Base-by-base conservation (phyloP, 2,888 invertebrate genomes). In the Acrocyrtus sp. region DNA sequence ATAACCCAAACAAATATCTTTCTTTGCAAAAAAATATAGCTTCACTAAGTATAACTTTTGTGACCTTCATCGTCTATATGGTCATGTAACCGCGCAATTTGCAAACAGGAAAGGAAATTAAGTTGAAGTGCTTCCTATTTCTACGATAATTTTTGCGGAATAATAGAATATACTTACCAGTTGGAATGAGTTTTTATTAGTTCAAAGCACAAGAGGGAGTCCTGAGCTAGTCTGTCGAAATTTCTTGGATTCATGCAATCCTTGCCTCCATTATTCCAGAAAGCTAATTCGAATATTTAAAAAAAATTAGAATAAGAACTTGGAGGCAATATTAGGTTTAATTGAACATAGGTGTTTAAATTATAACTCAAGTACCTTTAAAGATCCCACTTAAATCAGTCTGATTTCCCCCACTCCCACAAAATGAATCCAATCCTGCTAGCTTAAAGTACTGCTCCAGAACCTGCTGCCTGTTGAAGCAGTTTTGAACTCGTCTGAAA, bases 131-230 rank as follows among this genome's bases (percentile, higher is more conserved):
- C n/a, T n/a, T n/a, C n/a, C n/a, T n/a, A n/a, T n/a, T n/a, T n/a
- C n/a, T n/a, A n/a, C n/a, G n/a, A n/a, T n/a, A n/a, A n/a, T n/a
- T n/a, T n/a, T n/a, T n/a, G n/a, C n/a, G n/a, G n/a, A n/a, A n/a
- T n/a, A n/a, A n/a, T 24, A 21, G 17, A 19, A n/a, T 41, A n/a
- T 4, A 2, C 56, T 48, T 66, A 66, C 66, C 66, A 66, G 34
- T 56, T 41, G 22, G 66, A 48, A 57, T 66, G 66, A 15, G 66
- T 66, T 50, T 66, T 66, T 26, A 66, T 56, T 5, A 66, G 48
- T n/a, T 66, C 66, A 57, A 66, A 66, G 41, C 66, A 66, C 24
- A 66, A 24, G 19, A 66, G 34, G 1, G 66, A 66, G 50, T 66
- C 66, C 50, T 66, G 66, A 22, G 21, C 22, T 3, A 66, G 57